These are phyloP conservation scores for Hippocampus kuda DNA, from an alignment of 2,797 vertebrate species.

Conservation along the genomic window DNA sequence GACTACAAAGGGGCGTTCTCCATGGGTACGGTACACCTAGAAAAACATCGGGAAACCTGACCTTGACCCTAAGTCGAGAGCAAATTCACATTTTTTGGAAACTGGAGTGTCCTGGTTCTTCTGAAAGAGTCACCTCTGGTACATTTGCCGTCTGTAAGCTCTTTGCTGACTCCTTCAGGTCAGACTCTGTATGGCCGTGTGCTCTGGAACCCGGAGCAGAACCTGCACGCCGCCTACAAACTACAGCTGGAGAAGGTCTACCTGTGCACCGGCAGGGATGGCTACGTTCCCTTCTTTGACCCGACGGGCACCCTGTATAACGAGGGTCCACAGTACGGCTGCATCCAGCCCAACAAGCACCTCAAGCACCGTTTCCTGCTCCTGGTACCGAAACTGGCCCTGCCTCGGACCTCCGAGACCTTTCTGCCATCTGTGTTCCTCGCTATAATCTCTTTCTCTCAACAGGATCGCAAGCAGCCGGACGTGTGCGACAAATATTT, in stretches of 20 bases:
- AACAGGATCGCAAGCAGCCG: conserved; percentile 86
- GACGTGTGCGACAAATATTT: conserved; percentile 85
- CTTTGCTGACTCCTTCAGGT: conserved; percentile 62
- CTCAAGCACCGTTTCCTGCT: conserved; percentile 91
- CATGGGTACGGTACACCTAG: conserved; percentile 69
- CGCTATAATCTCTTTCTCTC: neutral
- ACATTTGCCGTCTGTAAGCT: neutral
- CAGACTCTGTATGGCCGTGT: conserved; percentile 89
- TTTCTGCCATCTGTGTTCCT: neutral
- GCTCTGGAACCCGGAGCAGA: conserved; percentile 94
- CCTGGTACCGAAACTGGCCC: conserved; percentile 64
- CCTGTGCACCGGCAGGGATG: conserved; percentile 89
- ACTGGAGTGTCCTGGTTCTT: neutral
- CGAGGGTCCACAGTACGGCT: conserved; percentile 92
- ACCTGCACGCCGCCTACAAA: conserved; percentile 86
- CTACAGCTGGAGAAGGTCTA: conserved; percentile 96
- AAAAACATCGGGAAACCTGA: neutral
- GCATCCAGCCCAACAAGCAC: conserved; percentile 92
- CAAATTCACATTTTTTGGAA: too few relatives aligned
- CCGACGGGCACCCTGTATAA: conserved; percentile 92
- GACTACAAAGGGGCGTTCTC: conserved; percentile 98
- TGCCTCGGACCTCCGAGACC: neutral
- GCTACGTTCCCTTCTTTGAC: conserved; percentile 95
- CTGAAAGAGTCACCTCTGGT: neutral
- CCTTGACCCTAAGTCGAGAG: neutral